A percentile compares a stretch with the other conserved stretches of the same genome.
These are phyloP conservation scores for Notechis scutatus DNA, from an alignment of 2,113 vertebrate species.

Conservation along the genomic window DNA sequence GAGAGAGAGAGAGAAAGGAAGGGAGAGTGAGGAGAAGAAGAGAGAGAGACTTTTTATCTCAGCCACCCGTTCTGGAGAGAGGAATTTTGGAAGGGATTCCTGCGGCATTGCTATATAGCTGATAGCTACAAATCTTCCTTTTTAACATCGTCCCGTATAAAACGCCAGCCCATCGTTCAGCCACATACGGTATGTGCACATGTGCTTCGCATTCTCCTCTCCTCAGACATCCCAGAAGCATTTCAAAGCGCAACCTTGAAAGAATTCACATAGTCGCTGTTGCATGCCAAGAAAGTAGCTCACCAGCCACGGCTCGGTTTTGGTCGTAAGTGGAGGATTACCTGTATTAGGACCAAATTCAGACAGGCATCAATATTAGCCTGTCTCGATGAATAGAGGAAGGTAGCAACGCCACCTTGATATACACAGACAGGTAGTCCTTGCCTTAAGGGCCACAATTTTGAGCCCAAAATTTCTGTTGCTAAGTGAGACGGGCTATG, in stretches of 20 bases:
- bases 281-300: neutral
- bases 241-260: neutral
- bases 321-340: too few species aligned
- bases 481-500: too few species aligned
- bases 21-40: too few species aligned
- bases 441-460: too few species aligned
- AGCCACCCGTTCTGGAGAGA: too few species aligned
- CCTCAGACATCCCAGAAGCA: neutral
- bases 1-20: too few species aligned
- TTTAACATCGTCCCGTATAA: neutral
- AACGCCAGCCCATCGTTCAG: neutral
- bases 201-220: neutral
- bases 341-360: neutral
- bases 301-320: neutral
- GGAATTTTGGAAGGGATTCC: too few species aligned
- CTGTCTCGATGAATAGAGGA: neutral
- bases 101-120: neutral
- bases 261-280: constrained; percentile 9
- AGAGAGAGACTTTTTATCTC: too few species aligned
- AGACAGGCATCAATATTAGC: neutral
- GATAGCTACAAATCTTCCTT: neutral
- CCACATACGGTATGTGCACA: neutral
- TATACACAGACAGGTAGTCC: too few species aligned
- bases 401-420: too few species aligned
- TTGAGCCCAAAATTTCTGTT: too few species aligned